These are phyloP conservation scores for Sanderia malayensis DNA, from an alignment of 30 jellyfish, hydroid and myxozoan species.

Conservation along the genomic window DNA sequence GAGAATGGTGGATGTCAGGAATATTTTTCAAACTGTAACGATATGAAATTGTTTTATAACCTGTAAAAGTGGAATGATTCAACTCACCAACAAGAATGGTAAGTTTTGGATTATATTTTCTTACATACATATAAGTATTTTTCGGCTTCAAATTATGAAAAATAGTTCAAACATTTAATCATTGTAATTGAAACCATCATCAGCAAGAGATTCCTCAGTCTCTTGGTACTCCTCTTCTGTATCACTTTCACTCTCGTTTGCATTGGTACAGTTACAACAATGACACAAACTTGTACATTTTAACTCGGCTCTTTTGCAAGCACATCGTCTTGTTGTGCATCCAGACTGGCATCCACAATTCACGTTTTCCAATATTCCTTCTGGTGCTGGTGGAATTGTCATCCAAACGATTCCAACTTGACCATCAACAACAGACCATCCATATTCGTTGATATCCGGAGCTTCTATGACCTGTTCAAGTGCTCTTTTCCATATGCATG, in stretches of 20 bases:
- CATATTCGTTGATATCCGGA: background rate
- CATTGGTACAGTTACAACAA: background rate
- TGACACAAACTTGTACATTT: background rate
- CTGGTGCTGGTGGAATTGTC: slow-evolving; percentile 1
- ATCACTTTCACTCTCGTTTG: background rate
- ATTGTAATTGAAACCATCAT: background rate
- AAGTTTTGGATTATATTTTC: too few relatives aligned
- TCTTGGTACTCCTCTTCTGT: background rate
- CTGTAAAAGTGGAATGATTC: background rate
- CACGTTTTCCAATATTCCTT: background rate
- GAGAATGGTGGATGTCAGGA: background rate
- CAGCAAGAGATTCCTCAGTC: slow-evolving; percentile 1
- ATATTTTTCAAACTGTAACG: background rate
- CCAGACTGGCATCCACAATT: slow-evolving; percentile 5
- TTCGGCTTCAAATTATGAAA: background rate
- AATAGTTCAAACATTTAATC: background rate
- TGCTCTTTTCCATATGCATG: slow-evolving; percentile 1
- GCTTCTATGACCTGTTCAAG: background rate
- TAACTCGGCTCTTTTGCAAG: background rate
- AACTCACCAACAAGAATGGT: background rate
- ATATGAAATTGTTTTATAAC: background rate
- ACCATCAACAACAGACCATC: slow-evolving; percentile 1
- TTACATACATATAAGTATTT: background rate
- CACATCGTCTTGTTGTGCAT: slow-evolving; percentile 4
- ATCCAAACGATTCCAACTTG: background rate